A percentile compares a stretch with the other conserved stretches of the same genome.
Evolutionary conservation across 2,888 invertebrate species (phyloP).

Genomic region (Synanthedon myopaeformis): DNA sequence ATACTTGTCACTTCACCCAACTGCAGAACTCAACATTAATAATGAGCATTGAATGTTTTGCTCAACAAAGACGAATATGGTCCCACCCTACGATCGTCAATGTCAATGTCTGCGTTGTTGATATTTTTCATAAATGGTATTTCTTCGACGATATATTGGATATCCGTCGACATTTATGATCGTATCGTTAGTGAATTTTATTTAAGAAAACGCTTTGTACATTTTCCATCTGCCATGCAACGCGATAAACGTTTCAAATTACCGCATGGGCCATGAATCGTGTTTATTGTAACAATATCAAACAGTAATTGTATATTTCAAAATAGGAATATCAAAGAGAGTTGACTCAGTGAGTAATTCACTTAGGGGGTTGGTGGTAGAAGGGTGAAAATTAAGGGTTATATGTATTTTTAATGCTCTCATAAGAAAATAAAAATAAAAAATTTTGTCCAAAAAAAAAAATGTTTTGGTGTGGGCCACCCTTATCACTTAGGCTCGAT

Average conservation of each 20-base stretch:
- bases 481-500: no score
- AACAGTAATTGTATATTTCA: constrained; percentile 3
- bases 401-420: neutral
- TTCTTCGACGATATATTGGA: constrained; percentile 10
- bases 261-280: constrained; percentile 8
- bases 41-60: no score
- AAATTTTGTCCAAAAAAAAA: neutral
- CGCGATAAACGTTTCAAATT: constrained; percentile 2
- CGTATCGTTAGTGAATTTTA: constrained; percentile 7
- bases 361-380: neutral
- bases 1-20: no score
- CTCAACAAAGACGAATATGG: no score
- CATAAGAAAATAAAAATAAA: neutral
- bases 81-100: no score
- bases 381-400: neutral
- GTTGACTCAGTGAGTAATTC: neutral
- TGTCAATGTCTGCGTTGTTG: no score
- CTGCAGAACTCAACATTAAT: no score
- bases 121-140: no score
- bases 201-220: constrained; percentile 9
- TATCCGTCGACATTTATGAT: constrained; percentile 10
- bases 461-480: neutral
- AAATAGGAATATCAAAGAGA: neutral
- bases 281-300: constrained; percentile 3
- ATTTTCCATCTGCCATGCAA: constrained; percentile 19